These are phyloP conservation scores for Spicauda simplicius DNA, from an alignment of 2,888 invertebrate species.

Conservation along the genomic window DNA sequence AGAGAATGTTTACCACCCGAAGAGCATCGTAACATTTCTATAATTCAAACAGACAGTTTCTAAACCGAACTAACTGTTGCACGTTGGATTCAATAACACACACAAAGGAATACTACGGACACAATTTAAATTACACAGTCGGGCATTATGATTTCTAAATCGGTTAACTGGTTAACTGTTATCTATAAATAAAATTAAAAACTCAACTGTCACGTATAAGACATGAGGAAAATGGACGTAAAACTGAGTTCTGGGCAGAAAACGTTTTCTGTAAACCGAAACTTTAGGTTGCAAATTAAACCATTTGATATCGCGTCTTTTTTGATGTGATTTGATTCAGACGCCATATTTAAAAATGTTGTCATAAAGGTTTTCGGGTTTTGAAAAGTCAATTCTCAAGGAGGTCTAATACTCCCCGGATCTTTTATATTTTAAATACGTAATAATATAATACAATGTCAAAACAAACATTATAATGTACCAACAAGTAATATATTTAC, in stretches of 20 bases:
- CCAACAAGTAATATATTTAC: too few species aligned
- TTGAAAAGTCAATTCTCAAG: too few species aligned
- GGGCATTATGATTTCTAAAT: neutral
- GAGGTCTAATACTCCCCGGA: too few species aligned
- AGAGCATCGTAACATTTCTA: neutral
- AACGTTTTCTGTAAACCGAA: neutral
- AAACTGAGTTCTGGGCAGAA: neutral
- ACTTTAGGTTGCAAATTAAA: too few species aligned
- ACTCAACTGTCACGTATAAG: neutral
- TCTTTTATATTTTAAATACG: too few species aligned
- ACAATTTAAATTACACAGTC: neutral
- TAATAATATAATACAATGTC: too few species aligned
- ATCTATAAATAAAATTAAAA: neutral
- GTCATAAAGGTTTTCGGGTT: too few species aligned
- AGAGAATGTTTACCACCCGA: neutral
- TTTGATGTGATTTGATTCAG: too few species aligned
- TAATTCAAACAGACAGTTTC: neutral
- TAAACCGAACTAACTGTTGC: neutral
- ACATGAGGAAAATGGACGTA: neutral
- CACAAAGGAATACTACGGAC: neutral
- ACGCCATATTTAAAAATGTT: too few species aligned
- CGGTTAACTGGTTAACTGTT: neutral
- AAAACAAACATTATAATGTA: too few species aligned
- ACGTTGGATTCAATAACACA: neutral
- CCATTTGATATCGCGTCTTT: too few species aligned